These are phyloP conservation scores for Thalassaphorura encarpata DNA, from an alignment of 1,140 invertebrate genomes.

Conservation along the genomic window DNA sequence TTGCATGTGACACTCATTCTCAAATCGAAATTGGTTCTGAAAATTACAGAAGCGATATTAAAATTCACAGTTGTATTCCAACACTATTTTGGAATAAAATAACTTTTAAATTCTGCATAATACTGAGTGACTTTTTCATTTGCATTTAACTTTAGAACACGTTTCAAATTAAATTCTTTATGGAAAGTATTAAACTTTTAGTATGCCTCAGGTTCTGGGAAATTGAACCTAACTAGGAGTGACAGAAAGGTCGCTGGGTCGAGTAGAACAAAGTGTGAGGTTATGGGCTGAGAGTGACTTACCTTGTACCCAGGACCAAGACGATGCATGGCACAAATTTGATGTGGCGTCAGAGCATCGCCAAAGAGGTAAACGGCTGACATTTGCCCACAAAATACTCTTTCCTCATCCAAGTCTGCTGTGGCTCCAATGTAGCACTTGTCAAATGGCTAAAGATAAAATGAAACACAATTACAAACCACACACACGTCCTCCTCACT, in stretches of 20 bases:
- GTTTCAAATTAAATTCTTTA: background rate
- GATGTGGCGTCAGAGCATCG: constrained; percentile 90
- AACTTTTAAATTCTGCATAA: background rate
- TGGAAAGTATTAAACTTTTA: background rate
- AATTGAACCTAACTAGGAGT: no score
- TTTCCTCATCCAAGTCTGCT: constrained; percentile 86
- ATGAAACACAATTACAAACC: no score
- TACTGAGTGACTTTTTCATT: background rate
- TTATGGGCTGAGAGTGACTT: constrained; percentile 32
- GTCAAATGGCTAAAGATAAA: constrained; percentile 76
- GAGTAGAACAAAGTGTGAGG: background rate
- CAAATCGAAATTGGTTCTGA: constrained; percentile 96
- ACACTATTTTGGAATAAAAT: no score
- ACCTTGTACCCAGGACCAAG: constrained; percentile 96
- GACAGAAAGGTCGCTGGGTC: no score
- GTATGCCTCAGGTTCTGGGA: no score
- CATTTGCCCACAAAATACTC: constrained; percentile 99
- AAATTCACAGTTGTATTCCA: no score
- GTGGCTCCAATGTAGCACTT: constrained; percentile 98
- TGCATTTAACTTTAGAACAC: background rate
- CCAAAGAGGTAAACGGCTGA: constrained; percentile 97
- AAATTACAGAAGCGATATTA: no score
- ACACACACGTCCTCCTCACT: no score
- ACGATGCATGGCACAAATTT: constrained; percentile 92
- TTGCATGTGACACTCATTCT: constrained; percentile 93